phyloP scores from a whole-genome alignment of 1,140 invertebrate species.

The Megalopta genalis region DNA sequence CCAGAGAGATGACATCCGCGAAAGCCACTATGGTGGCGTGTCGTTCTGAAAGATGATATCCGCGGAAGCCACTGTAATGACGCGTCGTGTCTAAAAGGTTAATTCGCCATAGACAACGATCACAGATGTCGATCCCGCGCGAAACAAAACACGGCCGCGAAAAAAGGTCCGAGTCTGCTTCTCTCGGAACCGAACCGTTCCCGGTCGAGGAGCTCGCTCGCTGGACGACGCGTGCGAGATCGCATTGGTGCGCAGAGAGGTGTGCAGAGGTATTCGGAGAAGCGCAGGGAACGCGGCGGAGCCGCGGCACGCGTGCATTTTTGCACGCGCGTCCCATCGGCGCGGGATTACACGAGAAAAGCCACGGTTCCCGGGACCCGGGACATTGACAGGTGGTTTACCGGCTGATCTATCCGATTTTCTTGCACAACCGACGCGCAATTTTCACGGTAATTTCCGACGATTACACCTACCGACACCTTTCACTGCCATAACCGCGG shows the following conservation, averaged over 20 bases:
- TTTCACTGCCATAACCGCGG: slow-evolving; percentile 49
- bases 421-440: slow-evolving; percentile 51
- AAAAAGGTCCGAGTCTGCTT: background rate
- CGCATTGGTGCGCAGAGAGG: too few species aligned
- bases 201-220: too few species aligned
- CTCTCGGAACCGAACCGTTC: too few species aligned
- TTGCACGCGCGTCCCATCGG: slow-evolving; percentile 20
- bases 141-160: background rate
- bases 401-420: slow-evolving; percentile 50
- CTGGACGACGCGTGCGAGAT: background rate
- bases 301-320: slow-evolving; percentile 39
- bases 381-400: slow-evolving; percentile 43
- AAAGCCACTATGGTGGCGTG: too few species aligned
- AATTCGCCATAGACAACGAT: background rate
- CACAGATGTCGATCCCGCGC: background rate
- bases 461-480: slow-evolving; percentile 58
- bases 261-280: too few species aligned
- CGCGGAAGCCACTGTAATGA: too few species aligned
- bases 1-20: too few species aligned
- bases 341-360: slow-evolving; percentile 37
- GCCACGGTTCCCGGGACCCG: background rate
- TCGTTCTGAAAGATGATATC: too few species aligned
- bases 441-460: slow-evolving; percentile 62
- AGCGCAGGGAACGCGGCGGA: too few species aligned
- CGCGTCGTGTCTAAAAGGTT: too few species aligned